Percentiles rank a stretch among this genome's conserved stretches.
These are phyloP conservation scores for Nasua narica DNA, from an alignment of 2,797 vertebrate species.

Conservation along the genomic window DNA sequence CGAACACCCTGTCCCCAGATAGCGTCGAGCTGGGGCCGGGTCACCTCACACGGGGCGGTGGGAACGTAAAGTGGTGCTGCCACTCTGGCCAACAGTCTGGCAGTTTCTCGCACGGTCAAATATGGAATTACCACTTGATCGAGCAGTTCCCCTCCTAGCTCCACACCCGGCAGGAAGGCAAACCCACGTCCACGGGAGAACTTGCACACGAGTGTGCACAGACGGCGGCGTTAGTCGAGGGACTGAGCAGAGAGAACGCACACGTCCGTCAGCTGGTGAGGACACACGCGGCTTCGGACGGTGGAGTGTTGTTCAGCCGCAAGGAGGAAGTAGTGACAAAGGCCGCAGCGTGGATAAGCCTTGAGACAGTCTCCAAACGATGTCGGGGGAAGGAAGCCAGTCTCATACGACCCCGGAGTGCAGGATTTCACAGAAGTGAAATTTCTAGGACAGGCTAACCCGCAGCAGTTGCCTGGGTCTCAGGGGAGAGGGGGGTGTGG, in stretches of 20 bases:
- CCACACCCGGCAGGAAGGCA: neutral
- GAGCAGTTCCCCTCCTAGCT: neutral
- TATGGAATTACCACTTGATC: neutral
- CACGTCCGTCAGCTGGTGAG: neutral
- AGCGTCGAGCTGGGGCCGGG: neutral
- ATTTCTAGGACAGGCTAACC: neutral
- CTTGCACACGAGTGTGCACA: rapidly evolving
- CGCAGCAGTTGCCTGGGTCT: neutral
- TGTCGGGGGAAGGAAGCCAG: rapidly evolving
- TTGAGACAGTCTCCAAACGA: rapidly evolving
- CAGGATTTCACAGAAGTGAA: neutral
- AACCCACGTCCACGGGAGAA: neutral
- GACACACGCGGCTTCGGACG: rapidly evolving
- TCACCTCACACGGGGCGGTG: too few relatives aligned
- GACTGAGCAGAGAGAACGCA: neutral
- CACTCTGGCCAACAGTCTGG: neutral
- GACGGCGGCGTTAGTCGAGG: rapidly evolving
- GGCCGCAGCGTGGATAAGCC: rapidly evolving
- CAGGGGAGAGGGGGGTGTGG: rapidly evolving
- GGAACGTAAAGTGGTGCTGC: neutral
- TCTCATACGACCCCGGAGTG: too few relatives aligned
- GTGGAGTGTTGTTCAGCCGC: rapidly evolving
- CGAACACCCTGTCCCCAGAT: neutral
- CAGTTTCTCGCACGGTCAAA: neutral
- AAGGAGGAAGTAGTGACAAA: neutral